A percentile compares a stretch with the other conserved stretches of the same genome.
phyloP scores from a whole-genome alignment of 2,888 invertebrate genomes.

The Eristalis intricaria region DNA sequence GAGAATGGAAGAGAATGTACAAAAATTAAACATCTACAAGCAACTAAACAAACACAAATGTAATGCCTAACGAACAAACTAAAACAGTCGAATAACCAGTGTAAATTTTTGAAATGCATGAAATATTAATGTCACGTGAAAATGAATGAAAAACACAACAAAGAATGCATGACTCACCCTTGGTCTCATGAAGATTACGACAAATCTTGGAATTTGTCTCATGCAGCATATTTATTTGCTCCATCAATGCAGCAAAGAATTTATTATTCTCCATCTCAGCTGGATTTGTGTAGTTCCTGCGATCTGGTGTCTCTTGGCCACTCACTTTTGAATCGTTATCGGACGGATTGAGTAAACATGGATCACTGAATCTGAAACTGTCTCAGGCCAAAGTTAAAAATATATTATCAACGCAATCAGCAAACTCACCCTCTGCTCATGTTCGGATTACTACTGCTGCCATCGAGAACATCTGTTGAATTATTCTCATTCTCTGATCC shows the following conservation, averaged over 20 bases:
- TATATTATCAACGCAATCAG: background rate
- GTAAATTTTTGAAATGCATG: conserved; percentile 6
- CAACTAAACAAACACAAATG: conserved; percentile 5
- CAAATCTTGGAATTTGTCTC: conserved; percentile 88
- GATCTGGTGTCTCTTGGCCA: conserved; percentile 80
- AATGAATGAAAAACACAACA: background rate
- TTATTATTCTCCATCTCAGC: conserved; percentile 79
- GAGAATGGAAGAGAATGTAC: background rate
- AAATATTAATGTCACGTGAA: conserved; percentile 15
- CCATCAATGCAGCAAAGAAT: conserved; percentile 83
- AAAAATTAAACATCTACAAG: conserved; percentile 21
- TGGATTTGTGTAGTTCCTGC: conserved; percentile 75
- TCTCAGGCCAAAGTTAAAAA: conserved; percentile 44
- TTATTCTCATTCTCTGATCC: conserved; percentile 79
- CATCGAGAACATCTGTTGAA: conserved; percentile 79
- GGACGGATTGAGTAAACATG: conserved; percentile 80
- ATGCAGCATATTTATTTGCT: conserved; percentile 88
- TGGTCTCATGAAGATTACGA: conserved; percentile 88
- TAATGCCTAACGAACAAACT: background rate
- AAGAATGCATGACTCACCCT: conserved; percentile 82
- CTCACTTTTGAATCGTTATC: conserved; percentile 81
- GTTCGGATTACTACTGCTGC: conserved; percentile 80
- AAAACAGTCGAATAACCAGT: background rate
- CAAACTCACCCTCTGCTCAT: conserved; percentile 77
- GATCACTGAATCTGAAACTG: conserved; percentile 81